These are phyloP conservation scores for Schizaphis graminum DNA, from an alignment of 2,888 invertebrate species.

Conservation along the genomic window DNA sequence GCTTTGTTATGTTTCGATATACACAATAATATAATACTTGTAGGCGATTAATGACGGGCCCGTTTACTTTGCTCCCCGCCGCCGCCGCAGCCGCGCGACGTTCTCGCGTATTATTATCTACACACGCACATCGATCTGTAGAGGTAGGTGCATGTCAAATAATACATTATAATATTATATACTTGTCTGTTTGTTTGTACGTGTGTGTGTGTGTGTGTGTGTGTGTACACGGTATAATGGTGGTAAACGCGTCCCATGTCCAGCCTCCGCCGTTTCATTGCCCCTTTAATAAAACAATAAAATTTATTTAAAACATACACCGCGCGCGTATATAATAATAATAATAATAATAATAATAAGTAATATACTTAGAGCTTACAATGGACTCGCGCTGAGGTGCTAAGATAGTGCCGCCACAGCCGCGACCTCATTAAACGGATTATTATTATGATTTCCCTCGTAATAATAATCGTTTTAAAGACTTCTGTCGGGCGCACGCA, in stretches of 20 bases:
- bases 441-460: constrained; percentile 29
- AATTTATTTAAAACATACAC: neutral
- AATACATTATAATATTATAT: neutral
- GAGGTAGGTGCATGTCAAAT: neutral
- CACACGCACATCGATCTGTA: neutral
- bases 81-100: neutral
- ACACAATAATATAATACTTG: constrained; percentile 50
- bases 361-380: neutral
- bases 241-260: neutral
- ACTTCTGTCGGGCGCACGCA: neutral
- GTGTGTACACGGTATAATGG: neutral
- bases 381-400: constrained; percentile 15
- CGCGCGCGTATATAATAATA: too few relatives aligned
- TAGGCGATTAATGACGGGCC: constrained; percentile 40
- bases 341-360: neutral
- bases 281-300: constrained; percentile 57
- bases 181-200: neutral
- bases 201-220: neutral
- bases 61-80: constrained; percentile 20
- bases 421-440: constrained; percentile 27
- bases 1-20: constrained; percentile 63
- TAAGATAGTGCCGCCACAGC: constrained; percentile 3
- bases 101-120: neutral
- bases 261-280: neutral
- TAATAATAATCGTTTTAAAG: constrained; percentile 20